Conservation (phyloP, 2,113 vertebrate genomes). For the Aleadryas rufinucha region DNA sequence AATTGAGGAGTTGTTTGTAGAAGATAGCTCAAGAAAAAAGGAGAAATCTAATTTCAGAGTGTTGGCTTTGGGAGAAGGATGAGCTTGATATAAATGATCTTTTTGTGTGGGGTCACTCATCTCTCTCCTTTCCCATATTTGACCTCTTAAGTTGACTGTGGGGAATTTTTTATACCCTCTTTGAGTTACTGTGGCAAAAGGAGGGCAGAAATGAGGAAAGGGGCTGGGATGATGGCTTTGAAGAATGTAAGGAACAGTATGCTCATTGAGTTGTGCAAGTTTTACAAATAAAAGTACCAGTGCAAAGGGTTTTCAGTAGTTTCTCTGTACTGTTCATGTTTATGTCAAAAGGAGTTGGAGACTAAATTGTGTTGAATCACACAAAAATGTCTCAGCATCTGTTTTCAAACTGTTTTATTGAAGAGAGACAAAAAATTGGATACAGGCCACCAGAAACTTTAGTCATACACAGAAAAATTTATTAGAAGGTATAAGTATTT, state of each 20-base stretch:
- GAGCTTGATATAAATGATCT: neutral
- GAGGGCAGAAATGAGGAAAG: neutral
- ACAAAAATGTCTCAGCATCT: neutral
- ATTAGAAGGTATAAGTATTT: neutral
- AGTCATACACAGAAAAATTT: neutral
- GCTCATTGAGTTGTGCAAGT: neutral
- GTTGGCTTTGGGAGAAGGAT: neutral
- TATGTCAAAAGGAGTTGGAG: neutral
- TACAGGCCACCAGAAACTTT: neutral
- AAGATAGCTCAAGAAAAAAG: neutral
- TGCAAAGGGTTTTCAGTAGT: neutral
- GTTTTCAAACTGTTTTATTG: slow-evolving; percentile 10
- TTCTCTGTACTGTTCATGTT: neutral
- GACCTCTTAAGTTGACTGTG: neutral
- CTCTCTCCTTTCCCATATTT: neutral
- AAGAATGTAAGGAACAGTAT: neutral
- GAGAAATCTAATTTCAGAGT: neutral
- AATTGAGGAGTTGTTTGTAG: neutral
- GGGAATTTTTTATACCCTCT: neutral
- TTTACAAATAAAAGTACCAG: neutral
- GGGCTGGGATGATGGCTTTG: neutral
- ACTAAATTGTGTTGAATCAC: neutral
- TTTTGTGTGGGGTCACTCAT: neutral
- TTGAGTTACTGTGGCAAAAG: neutral
- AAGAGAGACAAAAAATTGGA: neutral